Percentiles rank a stretch among this genome's conserved stretches.
These are phyloP conservation scores for Panthera tigris DNA, from an alignment of 2,113 vertebrate species.

Conservation along the genomic window DNA sequence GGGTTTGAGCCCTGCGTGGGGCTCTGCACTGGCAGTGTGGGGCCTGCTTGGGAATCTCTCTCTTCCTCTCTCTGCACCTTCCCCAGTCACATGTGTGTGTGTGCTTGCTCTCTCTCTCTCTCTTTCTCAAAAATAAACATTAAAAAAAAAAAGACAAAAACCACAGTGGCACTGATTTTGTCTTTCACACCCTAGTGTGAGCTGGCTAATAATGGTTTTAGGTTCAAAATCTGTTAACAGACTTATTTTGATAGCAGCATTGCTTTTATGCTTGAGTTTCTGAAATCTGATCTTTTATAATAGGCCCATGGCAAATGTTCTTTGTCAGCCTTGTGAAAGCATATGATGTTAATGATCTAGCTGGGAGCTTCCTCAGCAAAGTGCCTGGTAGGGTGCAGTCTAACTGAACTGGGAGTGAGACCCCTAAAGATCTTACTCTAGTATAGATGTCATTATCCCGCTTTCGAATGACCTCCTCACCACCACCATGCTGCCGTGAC, in stretches of 20 bases:
- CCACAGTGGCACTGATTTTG: neutral
- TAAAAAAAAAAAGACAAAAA: neutral
- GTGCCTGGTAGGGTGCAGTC: neutral
- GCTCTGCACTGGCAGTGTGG: no score
- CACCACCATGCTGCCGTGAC: neutral
- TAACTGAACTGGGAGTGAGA: neutral
- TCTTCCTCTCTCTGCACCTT: no score
- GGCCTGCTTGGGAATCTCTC: no score
- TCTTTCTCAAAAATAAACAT: no score
- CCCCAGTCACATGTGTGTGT: no score
- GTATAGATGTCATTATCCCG: neutral
- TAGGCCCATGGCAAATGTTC: neutral
- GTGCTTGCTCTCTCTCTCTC: no score
- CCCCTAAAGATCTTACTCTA: neutral
- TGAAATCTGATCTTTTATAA: slow-evolving; percentile 13
- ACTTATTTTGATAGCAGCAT: neutral
- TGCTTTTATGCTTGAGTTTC: slow-evolving; percentile 19
- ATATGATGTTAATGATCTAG: neutral
- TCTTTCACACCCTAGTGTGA: neutral
- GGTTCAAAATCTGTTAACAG: neutral
- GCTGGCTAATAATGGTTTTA: neutral
- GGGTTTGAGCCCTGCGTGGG: no score
- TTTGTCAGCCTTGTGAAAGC: neutral
- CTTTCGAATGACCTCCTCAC: neutral
- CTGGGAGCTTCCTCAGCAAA: neutral